Percentiles rank a stretch among this genome's conserved stretches.
These are phyloP conservation scores for Itoplectis maculator DNA, from an alignment of 2,888 invertebrate genomes.

Conservation along the genomic window DNA sequence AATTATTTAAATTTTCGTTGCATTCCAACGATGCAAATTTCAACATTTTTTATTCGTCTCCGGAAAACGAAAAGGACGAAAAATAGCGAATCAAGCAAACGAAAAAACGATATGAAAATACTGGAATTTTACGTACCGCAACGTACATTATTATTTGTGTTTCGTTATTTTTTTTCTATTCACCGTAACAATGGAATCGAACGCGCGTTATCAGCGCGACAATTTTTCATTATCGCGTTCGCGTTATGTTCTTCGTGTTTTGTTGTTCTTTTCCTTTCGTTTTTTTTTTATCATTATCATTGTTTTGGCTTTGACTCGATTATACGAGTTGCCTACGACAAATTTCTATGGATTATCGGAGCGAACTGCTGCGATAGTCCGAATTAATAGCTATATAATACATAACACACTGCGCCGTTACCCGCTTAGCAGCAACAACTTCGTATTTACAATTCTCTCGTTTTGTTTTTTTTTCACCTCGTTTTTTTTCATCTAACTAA, in stretches of 20 bases:
- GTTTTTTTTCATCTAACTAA: conserved; percentile 70
- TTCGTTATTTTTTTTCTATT: background rate
- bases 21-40: no score
- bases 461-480: conserved; percentile 57
- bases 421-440: conserved; percentile 71
- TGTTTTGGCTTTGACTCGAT: conserved; percentile 60
- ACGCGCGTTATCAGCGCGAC: conserved; percentile 27
- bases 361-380: conserved; percentile 68
- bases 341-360: conserved; percentile 69
- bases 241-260: conserved; percentile 33
- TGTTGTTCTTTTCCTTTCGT: conserved; percentile 34
- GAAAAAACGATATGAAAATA: conserved; percentile 53
- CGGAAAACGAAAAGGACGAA: conserved; percentile 12
- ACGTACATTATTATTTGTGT: conserved; percentile 1
- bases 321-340: conserved; percentile 66
- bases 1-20: no score
- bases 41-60: background rate
- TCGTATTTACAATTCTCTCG: conserved; percentile 75
- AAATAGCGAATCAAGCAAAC: background rate
- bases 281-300: conserved; percentile 29
- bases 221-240: conserved; percentile 44
- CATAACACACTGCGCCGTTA: conserved; percentile 71
- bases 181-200: conserved; percentile 59
- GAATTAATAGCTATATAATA: conserved; percentile 73
- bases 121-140: conserved; percentile 52